Conservation (phyloP, 2,113 vertebrate genomes). For the Cygnus atratus region DNA sequence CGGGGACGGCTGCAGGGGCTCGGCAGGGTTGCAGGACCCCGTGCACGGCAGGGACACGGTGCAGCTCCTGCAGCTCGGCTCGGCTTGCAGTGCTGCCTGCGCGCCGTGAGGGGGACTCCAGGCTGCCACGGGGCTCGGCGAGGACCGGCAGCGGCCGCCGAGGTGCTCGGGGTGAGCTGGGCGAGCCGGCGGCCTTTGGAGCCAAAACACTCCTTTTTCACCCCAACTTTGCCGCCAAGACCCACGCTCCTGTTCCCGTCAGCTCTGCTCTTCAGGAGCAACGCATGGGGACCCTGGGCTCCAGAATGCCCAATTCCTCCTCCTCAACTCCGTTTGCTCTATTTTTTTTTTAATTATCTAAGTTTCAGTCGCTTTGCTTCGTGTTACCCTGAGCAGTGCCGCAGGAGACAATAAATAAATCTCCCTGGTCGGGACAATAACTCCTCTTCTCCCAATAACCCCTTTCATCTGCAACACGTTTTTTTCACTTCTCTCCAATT, state of each 20-base stretch:
- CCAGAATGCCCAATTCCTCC: neutral
- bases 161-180: neutral
- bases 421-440: fast-evolving
- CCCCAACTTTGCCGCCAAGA: neutral
- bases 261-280: neutral
- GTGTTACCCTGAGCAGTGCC: neutral
- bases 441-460: neutral
- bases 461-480: neutral
- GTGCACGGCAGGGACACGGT: neutral
- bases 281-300: neutral
- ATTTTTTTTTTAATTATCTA: too few species aligned
- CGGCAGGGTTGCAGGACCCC: neutral
- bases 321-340: neutral
- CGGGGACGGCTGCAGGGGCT: neutral
- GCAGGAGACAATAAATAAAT: neutral
- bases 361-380: neutral
- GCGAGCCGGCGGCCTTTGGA: neutral
- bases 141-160: neutral
- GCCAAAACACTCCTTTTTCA: fast-evolving
- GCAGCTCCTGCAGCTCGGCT: neutral
- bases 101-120: constrained; percentile 49
- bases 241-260: neutral
- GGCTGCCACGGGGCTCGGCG: neutral
- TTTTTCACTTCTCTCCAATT: neutral
- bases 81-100: neutral